Base-by-base conservation (phyloP, 2,113 vertebrate genomes). In the Mesitornis unicolor region DNA sequence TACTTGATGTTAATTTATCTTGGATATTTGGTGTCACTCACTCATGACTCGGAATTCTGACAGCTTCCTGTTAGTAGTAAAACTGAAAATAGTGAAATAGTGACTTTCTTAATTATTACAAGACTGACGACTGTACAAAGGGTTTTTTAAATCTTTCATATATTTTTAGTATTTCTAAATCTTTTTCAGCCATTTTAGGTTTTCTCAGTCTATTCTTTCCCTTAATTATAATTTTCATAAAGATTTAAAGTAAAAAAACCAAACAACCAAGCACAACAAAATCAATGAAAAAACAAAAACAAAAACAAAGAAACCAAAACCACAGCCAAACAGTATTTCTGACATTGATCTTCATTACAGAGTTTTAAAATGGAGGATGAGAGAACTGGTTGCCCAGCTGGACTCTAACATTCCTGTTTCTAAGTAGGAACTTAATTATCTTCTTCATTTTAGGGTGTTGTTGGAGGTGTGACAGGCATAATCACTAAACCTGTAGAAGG, bases 401-500 rank as follows among this genome's bases (percentile, higher is more conserved):
- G 43, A 84, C 35, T 84, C 9, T 11, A 87, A 11, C n/a, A 50
- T 38, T 85, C 38, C 48, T 31, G 11, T 24, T 79, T 87, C 16
- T 43, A 29, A 42, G 35, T 64, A 60, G 36, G 22, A 84, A 45
- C 28, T 56, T 78, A 25, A 63, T 73, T 73, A 15, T 45, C 35
- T 42, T 94, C n/a, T 94, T 89, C 59, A 9, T 97, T 97, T 56
- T 95, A 99, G 99, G 99, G 99, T 18, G 98, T 99, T 17, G 93
- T 99, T 56, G 99, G 99, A 20, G 99, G 99, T 89, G 98, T 99
- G 36, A 99, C 99, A 2, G 99, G 99, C 81, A 99, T 99, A 69
- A 98, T 99, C 95, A 99, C 98, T 61, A 99, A 99, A 91, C 99
- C 99, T 13, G 98, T 99, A 16, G 99, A 99, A 98, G 99, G 99